phyloP scores from a whole-genome alignment of 2,888 invertebrate species.

The Dryobotodes eremita region DNA sequence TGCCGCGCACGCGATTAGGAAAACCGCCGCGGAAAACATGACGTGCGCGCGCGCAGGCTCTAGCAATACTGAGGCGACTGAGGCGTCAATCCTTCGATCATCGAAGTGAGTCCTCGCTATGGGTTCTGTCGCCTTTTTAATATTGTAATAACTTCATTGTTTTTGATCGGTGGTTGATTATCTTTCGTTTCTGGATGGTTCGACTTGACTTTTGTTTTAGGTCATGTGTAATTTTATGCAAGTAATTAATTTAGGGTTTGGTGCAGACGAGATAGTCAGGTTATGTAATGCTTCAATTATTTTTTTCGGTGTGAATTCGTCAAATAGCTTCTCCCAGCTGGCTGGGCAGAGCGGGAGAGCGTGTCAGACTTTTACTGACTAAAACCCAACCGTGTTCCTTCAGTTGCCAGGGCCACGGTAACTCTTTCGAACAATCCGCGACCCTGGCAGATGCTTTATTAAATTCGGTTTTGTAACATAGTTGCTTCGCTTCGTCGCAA shows the following conservation, averaged over 20 bases:
- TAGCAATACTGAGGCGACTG: slow-evolving; percentile 83
- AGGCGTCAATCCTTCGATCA: slow-evolving; percentile 70
- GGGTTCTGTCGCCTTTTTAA: slow-evolving; percentile 70
- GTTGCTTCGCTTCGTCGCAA: not conserved
- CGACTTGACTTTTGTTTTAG: slow-evolving; percentile 48
- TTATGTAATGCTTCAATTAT: no score
- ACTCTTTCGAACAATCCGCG: no score
- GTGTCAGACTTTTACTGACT: no score
- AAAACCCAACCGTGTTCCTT: no score
- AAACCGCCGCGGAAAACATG: slow-evolving; percentile 73
- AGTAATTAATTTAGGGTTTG: slow-evolving; percentile 3
- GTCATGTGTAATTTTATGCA: slow-evolving; percentile 20
- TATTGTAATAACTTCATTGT: slow-evolving; percentile 78
- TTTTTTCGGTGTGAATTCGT: no score
- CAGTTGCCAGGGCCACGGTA: no score
- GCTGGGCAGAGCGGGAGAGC: no score
- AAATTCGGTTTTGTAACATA: not conserved
- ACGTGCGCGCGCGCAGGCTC: slow-evolving; percentile 84
- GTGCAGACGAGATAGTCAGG: not conserved
- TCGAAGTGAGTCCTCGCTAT: slow-evolving; percentile 58
- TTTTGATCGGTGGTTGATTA: slow-evolving; percentile 58
- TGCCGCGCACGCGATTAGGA: slow-evolving; percentile 81
- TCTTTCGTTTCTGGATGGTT: slow-evolving; percentile 50
- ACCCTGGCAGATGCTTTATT: not conserved
- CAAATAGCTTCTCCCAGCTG: no score